Evolutionary conservation across 1,140 invertebrate genomes (phyloP), one percentile per base, ranked within the genome.

Genomic region (Caenorhabditis briggsae): DNA sequence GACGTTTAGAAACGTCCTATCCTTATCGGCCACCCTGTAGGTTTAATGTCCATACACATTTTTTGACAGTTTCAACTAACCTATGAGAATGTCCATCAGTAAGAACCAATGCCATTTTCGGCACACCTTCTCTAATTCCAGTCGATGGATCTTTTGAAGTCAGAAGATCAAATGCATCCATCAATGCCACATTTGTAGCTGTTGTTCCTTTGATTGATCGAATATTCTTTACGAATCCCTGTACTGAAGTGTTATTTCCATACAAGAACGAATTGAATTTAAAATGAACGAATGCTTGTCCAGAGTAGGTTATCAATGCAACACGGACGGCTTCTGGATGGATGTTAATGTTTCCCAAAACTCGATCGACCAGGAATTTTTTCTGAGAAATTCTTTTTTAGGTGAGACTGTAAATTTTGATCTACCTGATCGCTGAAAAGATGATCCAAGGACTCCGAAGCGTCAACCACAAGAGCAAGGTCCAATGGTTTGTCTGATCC

Each of bases 201-300:
- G 91, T 91, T 12, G 90, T 92, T 7, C 91, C 91, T 86, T 91
- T 92, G 85, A 91, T 91, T 6, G 91, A 88, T 41, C 90, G 87
- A 48, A 91, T 86, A 2, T 88, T 59, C 12, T 58, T 70, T 7
- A 86, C 43, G 25, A 78, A 83, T 56, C 70, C 85, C 56, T 82
- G 64, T 50, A 91, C 89, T 11, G 88, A 87, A 16, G 89, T 82
- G 84, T 91, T 91, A 84, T 91, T 92, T 50, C 84, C 85, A 65
- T 65, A 89, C 14, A 87, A 84, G 11, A 83, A 58, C 55, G 91
- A 88, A 74, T 91, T 92, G 87, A 91, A 91, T 59, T 85, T 87
- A 87, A 91, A 91, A 83, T 91, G 91, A 78, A 90, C 41, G 84
- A 90, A 92, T n/a, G 88, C 83, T 55, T 89, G 88, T 56, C 91